Percentiles rank a stretch among this genome's conserved stretches.
phyloP scores from a whole-genome alignment of 2,113 vertebrate genomes.

The Notechis scutatus region DNA sequence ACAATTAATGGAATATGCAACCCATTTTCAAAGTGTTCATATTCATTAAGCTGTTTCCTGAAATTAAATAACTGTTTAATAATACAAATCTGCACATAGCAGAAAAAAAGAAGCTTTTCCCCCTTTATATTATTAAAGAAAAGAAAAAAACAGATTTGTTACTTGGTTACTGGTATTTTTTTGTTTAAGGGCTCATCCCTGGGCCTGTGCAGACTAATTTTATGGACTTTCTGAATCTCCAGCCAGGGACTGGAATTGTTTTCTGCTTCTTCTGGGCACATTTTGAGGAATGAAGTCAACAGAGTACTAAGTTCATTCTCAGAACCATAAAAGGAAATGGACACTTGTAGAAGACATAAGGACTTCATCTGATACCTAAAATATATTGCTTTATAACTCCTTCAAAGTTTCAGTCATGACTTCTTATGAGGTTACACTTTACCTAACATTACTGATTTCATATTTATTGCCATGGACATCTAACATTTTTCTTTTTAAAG shows the following conservation, averaged over 20 bases:
- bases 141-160: neutral
- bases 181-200: neutral
- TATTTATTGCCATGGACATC: neutral
- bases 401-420: neutral
- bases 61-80: conserved; percentile 68
- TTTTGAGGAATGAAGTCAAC: neutral
- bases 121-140: neutral
- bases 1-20: conserved; percentile 76
- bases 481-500: neutral
- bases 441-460: neutral
- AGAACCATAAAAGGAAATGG: neutral
- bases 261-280: neutral
- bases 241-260: neutral
- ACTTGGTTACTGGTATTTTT: neutral
- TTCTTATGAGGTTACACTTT: neutral
- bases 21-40: conserved; percentile 75
- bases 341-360: neutral
- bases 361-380: neutral
- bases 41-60: conserved; percentile 75
- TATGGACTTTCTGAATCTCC: neutral
- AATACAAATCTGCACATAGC: conserved; percentile 39
- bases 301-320: neutral
- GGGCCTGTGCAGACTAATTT: neutral
- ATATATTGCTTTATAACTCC: neutral
- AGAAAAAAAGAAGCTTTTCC: neutral